A percentile compares a stretch with the other conserved stretches of the same genome.
Conservation (phyloP, 2,797 vertebrate species). For the Hippopotamyrus pictus region DNA sequence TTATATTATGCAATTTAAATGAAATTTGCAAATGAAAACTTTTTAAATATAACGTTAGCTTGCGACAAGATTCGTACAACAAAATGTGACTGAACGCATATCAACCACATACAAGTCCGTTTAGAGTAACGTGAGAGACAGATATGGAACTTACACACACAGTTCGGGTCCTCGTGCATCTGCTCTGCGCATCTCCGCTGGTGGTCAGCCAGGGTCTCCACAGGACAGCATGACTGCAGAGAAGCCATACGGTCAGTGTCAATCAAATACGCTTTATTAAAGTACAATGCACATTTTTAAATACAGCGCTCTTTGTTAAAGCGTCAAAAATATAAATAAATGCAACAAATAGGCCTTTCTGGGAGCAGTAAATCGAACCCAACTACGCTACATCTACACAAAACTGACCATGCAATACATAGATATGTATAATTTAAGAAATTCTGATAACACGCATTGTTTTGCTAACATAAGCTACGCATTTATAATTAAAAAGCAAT, state of each 20-base stretch:
- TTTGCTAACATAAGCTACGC: neutral
- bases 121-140: neutral
- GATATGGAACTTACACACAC: conserved; percentile 54
- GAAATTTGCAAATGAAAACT: neutral
- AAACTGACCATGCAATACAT: neutral
- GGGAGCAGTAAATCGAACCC: neutral
- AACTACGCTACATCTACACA: neutral
- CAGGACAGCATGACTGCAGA: conserved; percentile 43
- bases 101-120: neutral
- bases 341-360: neutral
- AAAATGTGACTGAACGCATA: neutral
- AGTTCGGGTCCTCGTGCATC: conserved; percentile 23
- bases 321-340: neutral
- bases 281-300: neutral
- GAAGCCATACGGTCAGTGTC: conserved; percentile 23
- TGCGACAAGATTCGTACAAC: neutral
- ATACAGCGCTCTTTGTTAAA: neutral
- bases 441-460: neutral
- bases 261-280: conserved; percentile 13
- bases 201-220: conserved; percentile 75
- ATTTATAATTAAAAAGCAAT: neutral
- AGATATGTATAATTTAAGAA: neutral
- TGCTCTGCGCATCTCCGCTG: conserved; percentile 33
- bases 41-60: neutral
- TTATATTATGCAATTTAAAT: neutral